Evolutionary conservation across 2,888 invertebrate genomes (phyloP).

Genomic region (Drosophila rubida): DNA sequence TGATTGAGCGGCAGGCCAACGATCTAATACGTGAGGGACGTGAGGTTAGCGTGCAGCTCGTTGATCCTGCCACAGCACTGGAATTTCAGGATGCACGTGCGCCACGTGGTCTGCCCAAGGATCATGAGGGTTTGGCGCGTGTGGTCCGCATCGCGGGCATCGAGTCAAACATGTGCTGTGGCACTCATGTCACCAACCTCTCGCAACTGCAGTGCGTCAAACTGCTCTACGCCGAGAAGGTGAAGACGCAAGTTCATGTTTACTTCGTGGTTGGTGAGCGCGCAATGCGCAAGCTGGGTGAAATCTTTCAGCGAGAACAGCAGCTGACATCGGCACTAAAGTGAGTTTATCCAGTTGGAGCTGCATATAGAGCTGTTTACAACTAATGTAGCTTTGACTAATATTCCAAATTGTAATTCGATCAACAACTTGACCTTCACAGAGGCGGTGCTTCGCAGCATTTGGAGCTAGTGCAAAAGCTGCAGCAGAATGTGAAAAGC

Average conservation of each 20-base stretch:
- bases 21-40: constrained; percentile 88
- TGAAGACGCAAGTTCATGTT: constrained; percentile 88
- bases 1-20: constrained; percentile 89
- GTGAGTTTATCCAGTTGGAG: constrained; percentile 85
- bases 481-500: constrained; percentile 89
- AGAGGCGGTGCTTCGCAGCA: constrained; percentile 91
- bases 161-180: constrained; percentile 94
- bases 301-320: constrained; percentile 88
- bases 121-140: constrained; percentile 91
- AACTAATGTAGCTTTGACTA: too few relatives aligned
- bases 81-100: constrained; percentile 81
- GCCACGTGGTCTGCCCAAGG: constrained; percentile 90
- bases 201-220: constrained; percentile 89
- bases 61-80: constrained; percentile 87
- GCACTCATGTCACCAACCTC: constrained; percentile 93
- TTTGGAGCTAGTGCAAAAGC: constrained; percentile 89
- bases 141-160: constrained; percentile 91
- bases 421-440: background rate
- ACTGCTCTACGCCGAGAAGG: constrained; percentile 89
- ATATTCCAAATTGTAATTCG: background rate
- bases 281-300: constrained; percentile 87
- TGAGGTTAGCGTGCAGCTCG: constrained; percentile 87
- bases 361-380: background rate
- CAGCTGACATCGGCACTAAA: constrained; percentile 89
- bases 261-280: constrained; percentile 91